Conservation (phyloP, 2,888 invertebrate genomes). For the Epirrita christyi region DNA sequence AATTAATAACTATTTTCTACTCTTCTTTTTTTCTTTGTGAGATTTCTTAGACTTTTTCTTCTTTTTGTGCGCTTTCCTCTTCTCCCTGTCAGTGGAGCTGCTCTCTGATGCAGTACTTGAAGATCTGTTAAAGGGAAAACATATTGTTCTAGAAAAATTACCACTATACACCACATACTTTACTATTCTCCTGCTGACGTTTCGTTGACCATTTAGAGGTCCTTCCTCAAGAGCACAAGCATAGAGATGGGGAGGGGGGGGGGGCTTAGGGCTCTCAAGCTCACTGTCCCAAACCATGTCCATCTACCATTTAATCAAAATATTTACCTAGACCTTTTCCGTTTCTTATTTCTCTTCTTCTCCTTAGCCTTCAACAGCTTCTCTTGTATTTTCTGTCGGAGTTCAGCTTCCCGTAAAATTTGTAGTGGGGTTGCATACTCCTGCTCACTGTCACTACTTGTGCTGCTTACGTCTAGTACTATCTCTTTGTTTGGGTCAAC, state of each 20-base stretch:
- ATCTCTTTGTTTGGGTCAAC: conserved; percentile 97
- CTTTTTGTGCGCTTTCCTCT: conserved; percentile 55
- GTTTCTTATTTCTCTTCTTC: conserved; percentile 77
- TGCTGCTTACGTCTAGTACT: conserved; percentile 96
- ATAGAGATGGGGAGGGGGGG: no score
- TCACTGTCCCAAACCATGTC: no score
- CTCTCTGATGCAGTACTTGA: conserved; percentile 63
- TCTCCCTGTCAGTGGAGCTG: conserved; percentile 58
- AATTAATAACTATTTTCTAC: conserved; percentile 39
- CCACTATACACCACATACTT: no score
- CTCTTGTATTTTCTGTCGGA: conserved; percentile 88
- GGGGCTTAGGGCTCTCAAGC: no score
- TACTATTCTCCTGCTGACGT: no score
- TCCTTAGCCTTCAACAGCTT: conserved; percentile 85
- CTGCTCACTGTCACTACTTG: conserved; percentile 94
- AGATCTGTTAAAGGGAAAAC: conserved; percentile 50
- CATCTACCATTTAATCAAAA: background rate
- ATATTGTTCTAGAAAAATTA: no score
- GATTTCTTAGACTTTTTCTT: conserved; percentile 63
- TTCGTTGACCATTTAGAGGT: no score
- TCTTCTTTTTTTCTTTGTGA: conserved; percentile 56
- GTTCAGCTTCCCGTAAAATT: conserved; percentile 90
- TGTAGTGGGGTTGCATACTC: conserved; percentile 94
- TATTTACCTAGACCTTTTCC: conserved; percentile 62
- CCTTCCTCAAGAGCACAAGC: no score